phyloP scores from a whole-genome alignment of 1,140 invertebrate genomes.

The Drosophila grimshawi region DNA sequence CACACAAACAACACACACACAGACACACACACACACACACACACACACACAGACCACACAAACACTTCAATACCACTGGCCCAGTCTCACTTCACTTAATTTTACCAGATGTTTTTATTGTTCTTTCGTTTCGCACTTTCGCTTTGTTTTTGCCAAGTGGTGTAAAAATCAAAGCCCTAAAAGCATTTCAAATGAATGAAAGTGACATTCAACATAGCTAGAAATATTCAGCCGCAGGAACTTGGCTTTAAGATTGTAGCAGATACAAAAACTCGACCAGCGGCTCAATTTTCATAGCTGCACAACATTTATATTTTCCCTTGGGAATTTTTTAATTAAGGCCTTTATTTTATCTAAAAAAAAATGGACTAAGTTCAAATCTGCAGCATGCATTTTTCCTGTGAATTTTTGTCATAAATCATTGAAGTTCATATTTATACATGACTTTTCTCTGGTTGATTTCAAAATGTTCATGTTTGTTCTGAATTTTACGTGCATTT shows the following conservation, averaged over 20 bases:
- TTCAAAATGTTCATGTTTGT: neutral
- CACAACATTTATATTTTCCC: neutral
- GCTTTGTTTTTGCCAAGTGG: constrained; percentile 40
- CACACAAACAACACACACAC: constrained; percentile 5
- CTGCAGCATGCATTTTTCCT: constrained; percentile 16
- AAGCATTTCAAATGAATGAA: constrained; percentile 63
- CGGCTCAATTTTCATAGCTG: neutral
- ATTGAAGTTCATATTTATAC: constrained; percentile 54
- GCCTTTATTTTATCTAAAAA: constrained; percentile 3
- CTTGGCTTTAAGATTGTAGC: constrained; percentile 14
- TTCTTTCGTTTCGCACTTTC: constrained; percentile 25
- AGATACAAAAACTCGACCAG: neutral
- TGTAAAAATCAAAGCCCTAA: constrained; percentile 68
- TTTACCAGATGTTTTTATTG: constrained; percentile 5
- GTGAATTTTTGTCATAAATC: constrained; percentile 65
- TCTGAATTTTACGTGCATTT: constrained; percentile 33
- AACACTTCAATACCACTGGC: constrained; percentile 10
- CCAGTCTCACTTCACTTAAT: neutral
- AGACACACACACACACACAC: constrained; percentile 24
- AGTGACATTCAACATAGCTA: constrained; percentile 52
- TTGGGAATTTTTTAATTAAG: neutral
- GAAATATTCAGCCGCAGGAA: neutral
- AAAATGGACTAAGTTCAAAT: constrained; percentile 9
- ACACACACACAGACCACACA: constrained; percentile 36
- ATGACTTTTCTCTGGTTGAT: constrained; percentile 11